Percentiles rank a stretch among this genome's conserved stretches.
Conservation (phyloP, 92 coral and sea anemone genomes). For the Phenganax stokvisi region DNA sequence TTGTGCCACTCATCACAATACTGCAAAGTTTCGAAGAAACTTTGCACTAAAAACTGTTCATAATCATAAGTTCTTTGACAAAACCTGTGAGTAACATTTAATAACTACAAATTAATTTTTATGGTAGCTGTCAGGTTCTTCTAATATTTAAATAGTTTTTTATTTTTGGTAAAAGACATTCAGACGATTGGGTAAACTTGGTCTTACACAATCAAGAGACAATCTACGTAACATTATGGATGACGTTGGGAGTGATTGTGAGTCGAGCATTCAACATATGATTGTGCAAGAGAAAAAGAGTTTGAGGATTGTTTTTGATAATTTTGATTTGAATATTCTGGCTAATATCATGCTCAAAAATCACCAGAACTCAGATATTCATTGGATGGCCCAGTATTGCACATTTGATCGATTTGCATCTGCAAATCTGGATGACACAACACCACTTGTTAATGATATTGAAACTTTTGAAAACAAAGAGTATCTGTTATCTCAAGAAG, state of each 20-base stretch:
- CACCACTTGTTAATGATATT: conserved; percentile 43
- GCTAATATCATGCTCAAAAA: conserved; percentile 43
- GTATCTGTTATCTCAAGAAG: too few relatives aligned
- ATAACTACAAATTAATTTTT: too few relatives aligned
- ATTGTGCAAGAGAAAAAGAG: conserved; percentile 1
- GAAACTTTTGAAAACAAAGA: conserved; percentile 13
- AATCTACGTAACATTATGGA: conserved; percentile 17
- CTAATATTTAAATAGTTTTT: not conserved
- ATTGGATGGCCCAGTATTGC: conserved; percentile 45
- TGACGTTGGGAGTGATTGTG: conserved; percentile 23
- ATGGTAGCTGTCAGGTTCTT: not conserved
- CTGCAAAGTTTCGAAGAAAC: too few relatives aligned
- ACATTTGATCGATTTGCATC: conserved; percentile 54
- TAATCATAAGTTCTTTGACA: not conserved
- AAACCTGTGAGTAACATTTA: too few relatives aligned
- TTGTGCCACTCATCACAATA: too few relatives aligned
- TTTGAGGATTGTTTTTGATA: conserved; percentile 46
- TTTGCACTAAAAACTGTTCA: not conserved
- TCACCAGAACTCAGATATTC: conserved; percentile 48
- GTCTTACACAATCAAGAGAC: conserved; percentile 9
- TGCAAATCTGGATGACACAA: conserved; percentile 47
- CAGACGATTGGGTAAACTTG: conserved; percentile 20
- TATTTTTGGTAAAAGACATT: conserved; percentile 4
- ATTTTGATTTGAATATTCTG: conserved; percentile 1
- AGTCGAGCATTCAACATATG: not conserved